Evolutionary conservation across 2,888 invertebrate genomes (phyloP).

Genomic region (Macrophya alboannulata): DNA sequence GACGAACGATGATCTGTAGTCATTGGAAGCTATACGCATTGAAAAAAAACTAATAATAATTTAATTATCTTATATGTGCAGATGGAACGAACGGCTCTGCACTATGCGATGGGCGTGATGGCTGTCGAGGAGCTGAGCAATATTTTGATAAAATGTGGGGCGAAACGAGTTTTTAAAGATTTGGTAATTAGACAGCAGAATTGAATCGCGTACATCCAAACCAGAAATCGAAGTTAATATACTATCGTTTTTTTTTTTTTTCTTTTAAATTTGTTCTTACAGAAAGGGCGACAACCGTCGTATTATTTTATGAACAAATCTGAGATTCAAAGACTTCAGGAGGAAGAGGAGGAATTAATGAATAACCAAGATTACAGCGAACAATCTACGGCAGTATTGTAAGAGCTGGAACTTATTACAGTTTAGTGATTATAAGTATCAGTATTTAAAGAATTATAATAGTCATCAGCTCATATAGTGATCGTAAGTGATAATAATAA

Average conservation of each 20-base stretch:
- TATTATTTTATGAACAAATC: slow-evolving; percentile 97
- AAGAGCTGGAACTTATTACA: background rate
- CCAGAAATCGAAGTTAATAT: background rate
- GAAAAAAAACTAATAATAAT: too few relatives aligned
- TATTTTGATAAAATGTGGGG: slow-evolving; percentile 91
- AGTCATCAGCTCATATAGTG: slow-evolving; percentile 1
- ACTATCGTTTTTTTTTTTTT: too few relatives aligned
- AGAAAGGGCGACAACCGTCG: slow-evolving; percentile 93
- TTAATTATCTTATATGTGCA: slow-evolving; percentile 73
- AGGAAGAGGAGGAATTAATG: slow-evolving; percentile 89
- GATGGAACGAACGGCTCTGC: slow-evolving; percentile 93
- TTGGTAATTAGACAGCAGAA: slow-evolving; percentile 80
- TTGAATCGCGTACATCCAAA: background rate
- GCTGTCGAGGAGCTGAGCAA: slow-evolving; percentile 91
- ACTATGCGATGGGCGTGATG: slow-evolving; percentile 95
- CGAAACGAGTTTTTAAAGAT: slow-evolving; percentile 92
- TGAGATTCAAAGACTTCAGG: slow-evolving; percentile 91
- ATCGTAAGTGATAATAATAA: background rate
- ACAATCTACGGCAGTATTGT: slow-evolving; percentile 39
- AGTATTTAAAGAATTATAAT: background rate
- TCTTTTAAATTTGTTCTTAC: too few relatives aligned
- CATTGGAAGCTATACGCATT: too few relatives aligned
- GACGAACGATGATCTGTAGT: too few relatives aligned
- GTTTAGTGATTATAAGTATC: slow-evolving; percentile 6
- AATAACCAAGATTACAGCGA: slow-evolving; percentile 57